Conservation (phyloP, 2,113 vertebrate genomes). For the Menidia beryllina region DNA sequence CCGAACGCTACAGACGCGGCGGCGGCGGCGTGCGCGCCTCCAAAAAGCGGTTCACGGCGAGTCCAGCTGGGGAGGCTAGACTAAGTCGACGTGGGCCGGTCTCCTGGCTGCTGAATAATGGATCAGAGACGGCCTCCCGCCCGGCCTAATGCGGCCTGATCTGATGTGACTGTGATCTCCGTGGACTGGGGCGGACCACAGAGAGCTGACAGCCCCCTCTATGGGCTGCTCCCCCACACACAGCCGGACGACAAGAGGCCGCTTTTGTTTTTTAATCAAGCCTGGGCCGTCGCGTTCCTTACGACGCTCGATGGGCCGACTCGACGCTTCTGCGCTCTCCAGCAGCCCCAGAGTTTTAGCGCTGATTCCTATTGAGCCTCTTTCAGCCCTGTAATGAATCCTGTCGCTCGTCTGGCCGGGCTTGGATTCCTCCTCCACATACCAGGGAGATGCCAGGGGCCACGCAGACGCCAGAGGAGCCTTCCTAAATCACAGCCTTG, state of each 20-base stretch:
- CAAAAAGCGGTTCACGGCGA: conserved; percentile 76
- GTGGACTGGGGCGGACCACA: conserved; percentile 76
- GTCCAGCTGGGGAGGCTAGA: conserved; percentile 79
- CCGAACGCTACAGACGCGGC: conserved; percentile 69
- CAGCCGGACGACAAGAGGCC: conserved; percentile 30
- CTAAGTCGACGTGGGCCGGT: conserved; percentile 77
- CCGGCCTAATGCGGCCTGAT: conserved; percentile 81
- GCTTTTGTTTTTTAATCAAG: conserved; percentile 64
- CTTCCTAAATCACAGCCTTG: conserved; percentile 83
- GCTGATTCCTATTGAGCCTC: conserved; percentile 71
- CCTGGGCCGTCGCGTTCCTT: conserved; percentile 34
- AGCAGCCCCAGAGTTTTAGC: conserved; percentile 61
- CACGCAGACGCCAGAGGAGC: conserved; percentile 82
- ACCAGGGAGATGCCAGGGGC: conserved; percentile 83
- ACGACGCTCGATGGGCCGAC: conserved; percentile 46
- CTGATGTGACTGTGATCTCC: conserved; percentile 82
- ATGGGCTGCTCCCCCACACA: conserved; percentile 62
- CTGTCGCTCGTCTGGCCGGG: conserved; percentile 77
- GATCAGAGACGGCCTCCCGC: conserved; percentile 81
- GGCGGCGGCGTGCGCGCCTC: conserved; percentile 40
- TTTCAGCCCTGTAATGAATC: conserved; percentile 78
- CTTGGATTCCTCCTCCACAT: conserved; percentile 82
- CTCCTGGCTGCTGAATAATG: conserved; percentile 81
- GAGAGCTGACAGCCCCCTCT: conserved; percentile 74
- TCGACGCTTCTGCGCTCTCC: conserved; percentile 42